A percentile compares a stretch with the other conserved stretches of the same genome.
These are phyloP conservation scores for Sweltsa coloradensis DNA, from an alignment of 1,140 invertebrate species.

Conservation along the genomic window DNA sequence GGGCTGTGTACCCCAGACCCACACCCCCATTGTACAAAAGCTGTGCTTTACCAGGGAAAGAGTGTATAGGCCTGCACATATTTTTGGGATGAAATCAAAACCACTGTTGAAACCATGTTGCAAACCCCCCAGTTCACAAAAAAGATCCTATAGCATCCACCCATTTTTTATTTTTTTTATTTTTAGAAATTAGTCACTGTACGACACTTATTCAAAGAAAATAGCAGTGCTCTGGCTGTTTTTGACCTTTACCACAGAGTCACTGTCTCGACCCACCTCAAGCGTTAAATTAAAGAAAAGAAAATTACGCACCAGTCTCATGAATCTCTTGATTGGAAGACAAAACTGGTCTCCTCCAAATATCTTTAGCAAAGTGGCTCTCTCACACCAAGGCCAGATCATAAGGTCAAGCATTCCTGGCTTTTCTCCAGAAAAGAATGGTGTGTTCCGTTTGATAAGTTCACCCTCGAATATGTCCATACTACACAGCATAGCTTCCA, in stretches of 20 bases:
- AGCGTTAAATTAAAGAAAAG: not conserved
- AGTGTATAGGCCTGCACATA: no score
- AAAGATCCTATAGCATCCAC: slow-evolving; percentile 9
- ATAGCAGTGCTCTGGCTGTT: no score
- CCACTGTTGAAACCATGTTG: no score
- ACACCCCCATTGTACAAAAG: no score
- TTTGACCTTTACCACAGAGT: no score
- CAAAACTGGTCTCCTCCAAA: slow-evolving; percentile 40
- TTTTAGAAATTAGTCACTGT: not conserved
- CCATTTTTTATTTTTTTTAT: not conserved
- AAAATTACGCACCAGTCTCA: slow-evolving; percentile 30
- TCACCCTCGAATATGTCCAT: slow-evolving; percentile 55
- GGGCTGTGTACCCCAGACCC: no score
- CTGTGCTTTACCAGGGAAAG: no score
- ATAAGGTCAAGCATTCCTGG: slow-evolving; percentile 81
- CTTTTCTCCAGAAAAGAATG: slow-evolving; percentile 38
- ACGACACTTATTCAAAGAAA: not conserved
- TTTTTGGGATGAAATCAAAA: no score
- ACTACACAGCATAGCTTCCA: slow-evolving; percentile 34
- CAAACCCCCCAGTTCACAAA: not conserved
- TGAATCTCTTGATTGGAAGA: slow-evolving; percentile 31
- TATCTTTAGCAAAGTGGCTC: slow-evolving; percentile 40
- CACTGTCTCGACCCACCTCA: no score
- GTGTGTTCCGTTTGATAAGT: slow-evolving; percentile 42
- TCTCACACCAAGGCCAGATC: slow-evolving; percentile 84